Base-by-base conservation (phyloP, 2,888 invertebrate genomes). In the Bruchidius siliquastri region DNA sequence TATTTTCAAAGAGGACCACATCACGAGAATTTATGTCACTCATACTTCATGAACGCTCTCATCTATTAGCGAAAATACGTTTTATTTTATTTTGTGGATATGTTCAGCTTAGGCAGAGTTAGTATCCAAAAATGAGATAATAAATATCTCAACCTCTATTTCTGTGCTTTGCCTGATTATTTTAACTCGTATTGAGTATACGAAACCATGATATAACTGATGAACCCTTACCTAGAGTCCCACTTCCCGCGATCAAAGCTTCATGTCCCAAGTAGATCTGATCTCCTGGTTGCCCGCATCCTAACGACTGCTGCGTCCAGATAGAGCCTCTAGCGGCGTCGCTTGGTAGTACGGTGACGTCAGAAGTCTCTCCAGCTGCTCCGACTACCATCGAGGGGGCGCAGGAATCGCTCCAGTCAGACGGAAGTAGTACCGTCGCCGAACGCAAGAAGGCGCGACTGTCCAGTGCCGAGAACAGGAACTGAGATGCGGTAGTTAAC, bases 291-390 rank as follows among this genome's bases (percentile, higher is more conserved):
- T 88, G 86, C 3, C 90, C 90, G 79, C 91, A 92, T 13, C 90
- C 90, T 26, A 88, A 86, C 2, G 89, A 89, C 81, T 91, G 91
- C 80, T 90, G 89, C 0, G 91, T 91, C 88, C 89, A 91, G n/a
- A 89, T 87, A 13, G 85, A 87, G 75, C 89, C 89, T 69, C 90
- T 84, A 4, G 88, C 87, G 77, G 90, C 88, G 26, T 88, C 88
- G 13, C 84, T 83, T 2, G 88, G 88, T 22, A 90, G 85, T 30
- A 88, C 82, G 8, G 87, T 87, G 70, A 92, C 85, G 80, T 92
- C 90, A 13, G 90, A 87, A 32, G 85, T 80, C 78, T 89, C 89
- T n/a, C 89, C 89, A 75, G 87, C 86, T 30, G 88, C 87, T 73
- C 87, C 85, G 68, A 85, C 81, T 21, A 88, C 85, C 67, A 83